These are phyloP conservation scores for Coranthus polyacanthus DNA, from an alignment of 2,797 vertebrate species.

Conservation along the genomic window DNA sequence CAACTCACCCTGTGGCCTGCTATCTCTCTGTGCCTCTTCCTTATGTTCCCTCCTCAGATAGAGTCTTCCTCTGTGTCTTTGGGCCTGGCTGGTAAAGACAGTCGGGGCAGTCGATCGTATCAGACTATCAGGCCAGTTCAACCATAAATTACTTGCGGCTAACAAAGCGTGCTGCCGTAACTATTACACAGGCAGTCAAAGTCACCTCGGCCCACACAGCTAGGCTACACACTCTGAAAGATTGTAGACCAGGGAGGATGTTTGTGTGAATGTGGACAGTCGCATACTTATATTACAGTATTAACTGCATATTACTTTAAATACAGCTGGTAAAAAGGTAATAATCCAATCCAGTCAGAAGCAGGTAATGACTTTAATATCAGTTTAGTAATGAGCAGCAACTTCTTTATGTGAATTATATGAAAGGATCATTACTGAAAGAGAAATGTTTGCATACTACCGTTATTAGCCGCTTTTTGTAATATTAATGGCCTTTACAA, in stretches of 20 bases:
- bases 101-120: conserved; percentile 78
- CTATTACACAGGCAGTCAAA: conserved; percentile 83
- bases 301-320: conserved; percentile 15
- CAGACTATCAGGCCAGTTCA: conserved; percentile 81
- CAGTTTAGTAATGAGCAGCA: conserved; percentile 4
- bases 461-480: no score
- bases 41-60: conserved; percentile 41
- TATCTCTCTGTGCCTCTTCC: conserved; percentile 29
- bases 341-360: neutral
- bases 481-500: no score
- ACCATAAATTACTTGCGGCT: conserved; percentile 84
- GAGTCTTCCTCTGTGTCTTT: conserved; percentile 74
- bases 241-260: conserved; percentile 32
- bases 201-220: conserved; percentile 75
- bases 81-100: conserved; percentile 73
- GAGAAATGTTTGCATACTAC: no score
- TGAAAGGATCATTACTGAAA: no score
- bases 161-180: conserved; percentile 84
- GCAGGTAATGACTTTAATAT: conserved; percentile 1
- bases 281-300: conserved; percentile 16
- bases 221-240: conserved; percentile 49
- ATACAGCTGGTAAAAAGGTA: conserved; percentile 2
- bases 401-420: neutral
- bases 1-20: conserved; percentile 5
- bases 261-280: conserved; percentile 26